Base-by-base conservation (phyloP, 2,113 vertebrate genomes). In the Menura novaehollandiae region DNA sequence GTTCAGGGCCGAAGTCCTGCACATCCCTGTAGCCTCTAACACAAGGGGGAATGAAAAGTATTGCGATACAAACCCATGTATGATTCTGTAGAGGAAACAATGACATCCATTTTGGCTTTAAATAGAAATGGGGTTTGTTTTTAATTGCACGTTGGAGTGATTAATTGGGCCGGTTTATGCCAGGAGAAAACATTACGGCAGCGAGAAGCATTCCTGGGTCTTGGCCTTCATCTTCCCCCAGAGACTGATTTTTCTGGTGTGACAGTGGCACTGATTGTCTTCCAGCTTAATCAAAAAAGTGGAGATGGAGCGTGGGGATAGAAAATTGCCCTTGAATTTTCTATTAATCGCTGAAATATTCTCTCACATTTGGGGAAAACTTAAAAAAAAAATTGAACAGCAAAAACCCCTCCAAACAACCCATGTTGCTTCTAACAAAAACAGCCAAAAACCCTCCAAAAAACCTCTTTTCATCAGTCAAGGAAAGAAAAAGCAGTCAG, bases 161-260 rank as follows among this genome's bases (percentile, higher is more conserved):
- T 88, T 91, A 60, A 67, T 86, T 75, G 79, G 64, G 20, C 66
- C 94, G 87, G 8, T 88, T 91, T 81, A 32, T 2, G 2, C 66
- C 33, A 18, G 59, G 32, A 82, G 18, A 66, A 56, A 81, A 75
- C 55, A 23, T 64, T 43, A 55, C 0, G 2, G 41, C 53, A 60
- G 43, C 1, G 4, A 63, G 62, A 85, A 85, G 37, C 18, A 3
- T 85, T 71, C 43, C 56, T 41, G 47, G 26, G 13, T 35, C 37
- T 53, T 52, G 47, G 64, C 71, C 60, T 66, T 71, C 0, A 0
- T 69, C 28, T n/a, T 87, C 79, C 56, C 71, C 47, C 21, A 10
- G 71, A 30, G 60, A 30, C 27, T 35, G 35, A 63, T 73, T 83
- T 82, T 66, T 69, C 55, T 66, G 37, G 17, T 84, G 59, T 73